Conservation (phyloP, 2,888 invertebrate genomes). For the Teinopalpus imperialis region DNA sequence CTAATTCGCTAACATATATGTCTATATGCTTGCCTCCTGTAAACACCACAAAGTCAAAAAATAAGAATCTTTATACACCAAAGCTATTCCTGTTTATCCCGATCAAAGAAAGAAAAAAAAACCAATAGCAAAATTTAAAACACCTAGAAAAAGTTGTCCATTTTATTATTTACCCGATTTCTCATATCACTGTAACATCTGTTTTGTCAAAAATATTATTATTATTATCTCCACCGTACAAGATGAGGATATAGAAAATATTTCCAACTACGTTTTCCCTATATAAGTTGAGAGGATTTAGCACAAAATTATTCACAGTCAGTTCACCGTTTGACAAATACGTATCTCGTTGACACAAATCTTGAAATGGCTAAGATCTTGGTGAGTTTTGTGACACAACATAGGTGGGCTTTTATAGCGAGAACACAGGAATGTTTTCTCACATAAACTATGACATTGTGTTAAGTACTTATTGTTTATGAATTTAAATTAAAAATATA, state of each 20-base stretch:
- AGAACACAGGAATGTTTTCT: too few relatives aligned
- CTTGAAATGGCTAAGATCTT: slow-evolving; percentile 15
- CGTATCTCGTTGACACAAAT: neutral
- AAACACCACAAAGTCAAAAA: too few relatives aligned
- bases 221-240: slow-evolving; percentile 5
- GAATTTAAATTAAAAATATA: neutral
- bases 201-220: too few relatives aligned
- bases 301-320: slow-evolving; percentile 6
- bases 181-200: slow-evolving; percentile 2
- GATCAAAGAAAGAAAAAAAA: too few relatives aligned
- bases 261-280: slow-evolving; percentile 14
- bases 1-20: too few relatives aligned
- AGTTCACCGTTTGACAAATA: slow-evolving; percentile 1
- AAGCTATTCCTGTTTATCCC: too few relatives aligned
- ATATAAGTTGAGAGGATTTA: slow-evolving; percentile 14
- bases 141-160: too few relatives aligned
- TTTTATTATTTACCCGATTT: slow-evolving; percentile 1
- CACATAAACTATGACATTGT: too few relatives aligned
- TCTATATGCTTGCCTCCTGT: too few relatives aligned
- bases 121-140: too few relatives aligned
- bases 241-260: slow-evolving; percentile 5
- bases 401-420: too few relatives aligned
- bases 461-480: neutral
- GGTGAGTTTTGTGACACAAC: slow-evolving; percentile 3
- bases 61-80: too few relatives aligned